These are phyloP conservation scores for Galbula dea DNA, from an alignment of 2,113 vertebrate genomes.

Conservation along the genomic window DNA sequence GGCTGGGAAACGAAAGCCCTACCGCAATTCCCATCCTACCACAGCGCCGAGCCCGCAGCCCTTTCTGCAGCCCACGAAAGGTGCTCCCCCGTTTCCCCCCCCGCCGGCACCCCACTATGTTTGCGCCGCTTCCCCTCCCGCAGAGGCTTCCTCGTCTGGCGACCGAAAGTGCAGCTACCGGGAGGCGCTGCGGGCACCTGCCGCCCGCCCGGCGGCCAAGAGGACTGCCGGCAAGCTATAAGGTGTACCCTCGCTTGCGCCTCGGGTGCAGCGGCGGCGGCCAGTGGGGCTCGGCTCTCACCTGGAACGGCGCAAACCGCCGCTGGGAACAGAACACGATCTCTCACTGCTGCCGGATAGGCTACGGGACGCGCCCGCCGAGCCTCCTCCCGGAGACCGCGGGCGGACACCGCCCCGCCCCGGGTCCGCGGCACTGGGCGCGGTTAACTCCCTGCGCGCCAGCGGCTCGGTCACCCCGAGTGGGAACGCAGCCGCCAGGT, in stretches of 20 bases:
- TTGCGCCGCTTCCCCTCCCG: too few species aligned
- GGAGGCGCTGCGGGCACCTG: too few species aligned
- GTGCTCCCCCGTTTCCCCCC: neutral
- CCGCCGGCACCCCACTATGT: too few species aligned
- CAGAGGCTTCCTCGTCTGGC: neutral
- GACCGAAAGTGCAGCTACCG: neutral
- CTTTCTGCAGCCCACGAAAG: neutral
- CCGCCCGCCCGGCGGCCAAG: neutral
- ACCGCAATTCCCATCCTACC: neutral
- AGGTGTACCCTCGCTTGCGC: neutral
- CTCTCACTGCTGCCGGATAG: neutral
- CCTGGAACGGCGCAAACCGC: neutral
- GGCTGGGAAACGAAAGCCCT: neutral
- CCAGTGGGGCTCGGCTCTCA: neutral
- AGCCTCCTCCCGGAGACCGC: neutral
- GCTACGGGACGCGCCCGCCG: neutral
- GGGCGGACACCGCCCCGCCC: neutral
- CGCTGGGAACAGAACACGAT: neutral
- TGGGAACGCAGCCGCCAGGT: neutral
- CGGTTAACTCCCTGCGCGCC: neutral
- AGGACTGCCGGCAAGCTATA: too few species aligned
- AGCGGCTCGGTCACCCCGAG: neutral
- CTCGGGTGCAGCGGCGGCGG: neutral
- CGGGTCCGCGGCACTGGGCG: neutral
- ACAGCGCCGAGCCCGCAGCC: fast-evolving